Evolutionary conservation across 1,140 invertebrate species (phyloP), one percentile per base, ranked within the genome.

Genomic region (Heliconius hewitsoni): DNA sequence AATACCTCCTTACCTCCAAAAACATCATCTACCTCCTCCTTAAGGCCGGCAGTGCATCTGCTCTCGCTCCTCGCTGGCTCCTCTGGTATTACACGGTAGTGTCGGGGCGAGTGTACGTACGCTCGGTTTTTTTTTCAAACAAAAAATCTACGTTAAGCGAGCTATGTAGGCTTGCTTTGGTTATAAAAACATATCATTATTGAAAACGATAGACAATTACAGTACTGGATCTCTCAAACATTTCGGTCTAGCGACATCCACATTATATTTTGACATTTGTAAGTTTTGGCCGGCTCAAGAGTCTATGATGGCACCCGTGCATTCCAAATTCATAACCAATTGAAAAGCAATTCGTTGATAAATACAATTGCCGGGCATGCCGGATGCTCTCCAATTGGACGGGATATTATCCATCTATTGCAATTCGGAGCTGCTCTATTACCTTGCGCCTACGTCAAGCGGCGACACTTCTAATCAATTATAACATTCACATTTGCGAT

Each of bases 331-430:
- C 83, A 83, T 81, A 84, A 81, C 81, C 85, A 86, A 86, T 86
- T 86, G 84, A 85, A 87, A 87, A 86, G 82, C 86, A 88, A 86
- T 87, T 89, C 86, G 85, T 83, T 85, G 83, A 88, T 86, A 83
- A 89, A 84, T 88, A 87, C 87, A 85, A 86, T 88, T 86, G 82
- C 80, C 83, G 82, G 73, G 78, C 81, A 81, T 81, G 79, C 83
- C 85, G 87, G 86, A 87, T 86, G 86, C 82, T 75, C 80, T 75
- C 84, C 83, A 89, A 85, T 89, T 84, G 83, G 80, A 80, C 83
- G 84, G 86, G 87, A 87, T 87, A 89, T 89, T 86, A 87, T 86
- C 83, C 86, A 87, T 87, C 87, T 81, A 79, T 83, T 73, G 86
- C 81, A 84, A 84, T 83, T 85, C 83, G 79, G 81, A 81, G 80